Base-by-base conservation (phyloP, 2,797 vertebrate species). In the Hydrophis major region DNA sequence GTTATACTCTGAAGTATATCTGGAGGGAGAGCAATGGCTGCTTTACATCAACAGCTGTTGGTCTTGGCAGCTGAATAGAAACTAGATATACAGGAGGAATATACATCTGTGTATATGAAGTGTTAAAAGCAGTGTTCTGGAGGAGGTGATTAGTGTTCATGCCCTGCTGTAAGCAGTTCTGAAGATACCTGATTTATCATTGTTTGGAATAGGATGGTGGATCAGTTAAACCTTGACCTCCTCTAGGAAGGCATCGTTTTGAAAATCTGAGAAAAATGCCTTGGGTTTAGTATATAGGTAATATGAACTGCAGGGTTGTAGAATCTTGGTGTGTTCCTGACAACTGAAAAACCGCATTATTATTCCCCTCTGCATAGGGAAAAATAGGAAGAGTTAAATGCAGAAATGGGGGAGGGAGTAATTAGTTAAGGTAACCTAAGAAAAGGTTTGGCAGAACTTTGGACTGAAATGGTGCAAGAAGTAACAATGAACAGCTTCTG, bases 281-380 rank as follows among this genome's bases (percentile, higher is more conserved):
- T 13, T 93, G 42, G 4, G 12, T 66, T 92, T 42, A 87, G n/a
- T 56, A 47, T 12, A 47, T 12, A 83, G 10, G 11, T 25, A 47
- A 25, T 83, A 13, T 12, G 22, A 83, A 47, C 42, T 12, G n/a
- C 60, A 89, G 13, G 90, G 53, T 95, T 74, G 6, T 94, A 95
- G 94, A 90, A 95, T 69, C 27, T 50, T 11, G 20, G 42, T 47
- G 20, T 83, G 42, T 25, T 22, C 42, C 20, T 47, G 20, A 83
- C 74, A 83, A 25, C 4, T 25, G 10, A 47, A 83, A 42, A 83
- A 25, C 25, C 20, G 42, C 42, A 83, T 83, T 83, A 83, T 83
- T 47, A 47, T 47, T 47, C 22, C 4, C 10, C 42, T 47, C 78
- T 47, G 78, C 10, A 47, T 12, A 47, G 4, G 10, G 42, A 47